A percentile compares a stretch with the other conserved stretches of the same genome.
Conservation (phyloP, 1,140 invertebrate species). For the Thalassaphorura encarpata region DNA sequence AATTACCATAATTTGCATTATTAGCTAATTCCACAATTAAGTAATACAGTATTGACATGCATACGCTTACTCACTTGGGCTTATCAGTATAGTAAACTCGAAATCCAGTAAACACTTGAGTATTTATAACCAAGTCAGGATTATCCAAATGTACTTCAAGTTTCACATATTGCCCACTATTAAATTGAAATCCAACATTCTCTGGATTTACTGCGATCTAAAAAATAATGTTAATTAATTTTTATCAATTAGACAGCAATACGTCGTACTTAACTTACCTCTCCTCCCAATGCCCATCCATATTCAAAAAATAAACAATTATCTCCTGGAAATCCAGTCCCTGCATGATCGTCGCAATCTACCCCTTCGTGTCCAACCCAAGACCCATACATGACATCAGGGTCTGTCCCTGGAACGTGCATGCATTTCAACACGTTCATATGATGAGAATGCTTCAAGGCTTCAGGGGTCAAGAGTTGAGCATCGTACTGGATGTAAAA, state of each 20-base stretch:
- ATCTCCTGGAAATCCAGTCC: neutral
- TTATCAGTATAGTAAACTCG: conserved; percentile 4
- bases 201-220: neutral
- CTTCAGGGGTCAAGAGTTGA: neutral
- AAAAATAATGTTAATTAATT: neutral
- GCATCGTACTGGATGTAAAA: neutral
- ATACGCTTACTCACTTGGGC: neutral
- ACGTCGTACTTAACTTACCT: neutral
- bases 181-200: conserved; percentile 6
- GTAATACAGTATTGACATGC: no score
- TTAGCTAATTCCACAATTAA: no score
- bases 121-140: neutral
- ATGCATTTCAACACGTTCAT: neutral
- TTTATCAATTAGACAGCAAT: neutral
- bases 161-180: neutral
- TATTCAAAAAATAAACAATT: neutral
- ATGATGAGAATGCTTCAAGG: neutral
- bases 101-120: neutral
- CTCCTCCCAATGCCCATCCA: conserved; percentile 4
- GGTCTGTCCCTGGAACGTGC: neutral
- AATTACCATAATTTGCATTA: neutral
- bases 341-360: conserved; percentile 1
- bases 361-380: neutral
- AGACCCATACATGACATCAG: neutral
- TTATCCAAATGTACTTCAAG: conserved; percentile 14